Conservation (phyloP, 1,140 invertebrate species). For the Drosophila bocqueti region DNA sequence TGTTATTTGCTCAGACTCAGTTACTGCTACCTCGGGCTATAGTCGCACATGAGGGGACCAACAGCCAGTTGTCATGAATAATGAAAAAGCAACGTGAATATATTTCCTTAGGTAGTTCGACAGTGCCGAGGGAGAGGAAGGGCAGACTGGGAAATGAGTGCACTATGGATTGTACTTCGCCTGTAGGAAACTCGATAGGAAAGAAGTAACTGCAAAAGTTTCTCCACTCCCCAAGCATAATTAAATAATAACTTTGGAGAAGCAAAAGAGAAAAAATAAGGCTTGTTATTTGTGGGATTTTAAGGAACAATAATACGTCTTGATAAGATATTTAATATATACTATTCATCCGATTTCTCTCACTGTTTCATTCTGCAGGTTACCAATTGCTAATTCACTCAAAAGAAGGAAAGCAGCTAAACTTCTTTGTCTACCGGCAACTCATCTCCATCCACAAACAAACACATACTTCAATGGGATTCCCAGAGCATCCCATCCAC, state of each 20-base stretch:
- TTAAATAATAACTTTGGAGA: constrained; percentile 3
- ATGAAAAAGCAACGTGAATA: constrained; percentile 82
- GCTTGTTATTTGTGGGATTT: background rate
- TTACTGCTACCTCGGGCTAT: constrained; percentile 59
- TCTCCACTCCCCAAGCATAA: constrained; percentile 6
- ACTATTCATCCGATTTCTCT: background rate
- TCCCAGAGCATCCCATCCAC: constrained; percentile 7
- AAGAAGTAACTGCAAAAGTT: constrained; percentile 15
- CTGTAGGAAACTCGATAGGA: background rate
- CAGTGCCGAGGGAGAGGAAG: constrained; percentile 5
- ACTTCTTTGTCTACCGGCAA: constrained; percentile 24
- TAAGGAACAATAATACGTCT: background rate
- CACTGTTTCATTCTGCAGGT: background rate
- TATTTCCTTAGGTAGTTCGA: constrained; percentile 58
- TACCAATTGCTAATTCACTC: constrained; percentile 10
- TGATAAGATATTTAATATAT: background rate
- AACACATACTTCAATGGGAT: background rate
- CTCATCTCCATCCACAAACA: constrained; percentile 22
- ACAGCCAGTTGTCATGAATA: constrained; percentile 80
- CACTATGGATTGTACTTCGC: constrained; percentile 7
- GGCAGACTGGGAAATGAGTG: constrained; percentile 2
- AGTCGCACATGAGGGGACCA: constrained; percentile 43
- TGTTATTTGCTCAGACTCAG: constrained; percentile 72
- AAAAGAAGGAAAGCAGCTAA: constrained; percentile 3
- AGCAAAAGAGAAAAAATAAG: background rate